phyloP scores from a whole-genome alignment of 2,888 invertebrate species.

The Spodoptera littoralis region DNA sequence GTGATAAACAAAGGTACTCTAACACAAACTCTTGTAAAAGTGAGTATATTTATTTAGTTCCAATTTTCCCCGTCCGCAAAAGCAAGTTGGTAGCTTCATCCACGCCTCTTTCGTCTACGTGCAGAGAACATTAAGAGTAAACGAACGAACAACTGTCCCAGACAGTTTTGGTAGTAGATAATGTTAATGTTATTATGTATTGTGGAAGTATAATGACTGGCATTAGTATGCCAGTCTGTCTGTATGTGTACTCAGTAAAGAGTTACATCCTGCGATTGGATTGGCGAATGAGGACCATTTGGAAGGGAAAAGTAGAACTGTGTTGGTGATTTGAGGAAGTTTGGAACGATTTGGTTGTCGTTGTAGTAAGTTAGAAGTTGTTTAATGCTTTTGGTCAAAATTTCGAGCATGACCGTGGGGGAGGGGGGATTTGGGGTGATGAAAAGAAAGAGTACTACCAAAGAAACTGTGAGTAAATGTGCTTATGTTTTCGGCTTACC shows the following conservation, averaged over 20 bases:
- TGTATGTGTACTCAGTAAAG: slow-evolving; percentile 17
- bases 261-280: slow-evolving; percentile 22
- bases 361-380: too few relatives aligned
- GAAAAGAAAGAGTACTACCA: too few relatives aligned
- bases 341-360: too few relatives aligned
- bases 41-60: too few relatives aligned
- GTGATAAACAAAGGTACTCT: too few relatives aligned
- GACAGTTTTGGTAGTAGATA: slow-evolving; percentile 21
- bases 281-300: slow-evolving; percentile 8
- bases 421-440: too few relatives aligned
- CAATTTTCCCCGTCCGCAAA: too few relatives aligned
- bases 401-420: too few relatives aligned
- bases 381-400: too few relatives aligned
- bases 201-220: slow-evolving; percentile 7
- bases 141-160: slow-evolving; percentile 13
- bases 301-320: slow-evolving; percentile 22
- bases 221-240: slow-evolving; percentile 45
- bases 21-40: too few relatives aligned
- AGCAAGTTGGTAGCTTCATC: background rate
- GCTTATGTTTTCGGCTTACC: too few relatives aligned
- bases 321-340: background rate
- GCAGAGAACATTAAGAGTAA: slow-evolving; percentile 25
- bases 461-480: too few relatives aligned
- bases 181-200: slow-evolving; percentile 13
- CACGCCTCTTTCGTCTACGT: slow-evolving; percentile 35